Conservation (phyloP, 2,113 vertebrate species). For the Gopherus flavomarginatus region DNA sequence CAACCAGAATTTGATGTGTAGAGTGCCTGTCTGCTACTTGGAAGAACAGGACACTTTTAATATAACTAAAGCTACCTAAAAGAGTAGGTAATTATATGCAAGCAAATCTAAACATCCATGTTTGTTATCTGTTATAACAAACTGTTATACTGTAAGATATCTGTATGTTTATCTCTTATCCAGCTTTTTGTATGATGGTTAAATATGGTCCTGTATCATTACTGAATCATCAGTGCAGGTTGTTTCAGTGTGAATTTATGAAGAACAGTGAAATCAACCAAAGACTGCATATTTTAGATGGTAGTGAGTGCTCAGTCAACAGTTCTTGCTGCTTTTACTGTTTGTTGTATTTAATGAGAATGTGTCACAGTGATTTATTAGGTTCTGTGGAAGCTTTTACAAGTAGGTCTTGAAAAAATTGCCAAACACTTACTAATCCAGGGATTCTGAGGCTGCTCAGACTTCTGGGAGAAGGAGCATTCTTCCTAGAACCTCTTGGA, state of each 20-base stretch:
- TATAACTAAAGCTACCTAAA: background rate
- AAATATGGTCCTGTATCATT: background rate
- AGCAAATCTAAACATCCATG: background rate
- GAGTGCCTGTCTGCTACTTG: background rate
- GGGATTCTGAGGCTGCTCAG: background rate
- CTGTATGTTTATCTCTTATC: background rate
- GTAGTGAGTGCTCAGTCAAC: constrained; percentile 25
- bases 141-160: accelerated
- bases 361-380: constrained; percentile 52
- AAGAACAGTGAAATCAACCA: accelerated
- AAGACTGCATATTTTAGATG: constrained; percentile 5
- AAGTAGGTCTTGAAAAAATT: constrained; percentile 49
- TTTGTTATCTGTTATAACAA: background rate
- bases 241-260: constrained; percentile 17
- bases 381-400: constrained; percentile 13
- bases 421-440: background rate
- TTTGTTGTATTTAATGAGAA: constrained; percentile 52
- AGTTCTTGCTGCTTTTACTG: constrained; percentile 17
- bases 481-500: background rate
- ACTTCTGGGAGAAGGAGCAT: accelerated
- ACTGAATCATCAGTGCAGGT: background rate
- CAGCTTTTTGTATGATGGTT: background rate
- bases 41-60: background rate
- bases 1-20: background rate
- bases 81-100: background rate